These are phyloP conservation scores for Heterodera carotae DNA, from an alignment of 1,140 invertebrate species.

Conservation along the genomic window DNA sequence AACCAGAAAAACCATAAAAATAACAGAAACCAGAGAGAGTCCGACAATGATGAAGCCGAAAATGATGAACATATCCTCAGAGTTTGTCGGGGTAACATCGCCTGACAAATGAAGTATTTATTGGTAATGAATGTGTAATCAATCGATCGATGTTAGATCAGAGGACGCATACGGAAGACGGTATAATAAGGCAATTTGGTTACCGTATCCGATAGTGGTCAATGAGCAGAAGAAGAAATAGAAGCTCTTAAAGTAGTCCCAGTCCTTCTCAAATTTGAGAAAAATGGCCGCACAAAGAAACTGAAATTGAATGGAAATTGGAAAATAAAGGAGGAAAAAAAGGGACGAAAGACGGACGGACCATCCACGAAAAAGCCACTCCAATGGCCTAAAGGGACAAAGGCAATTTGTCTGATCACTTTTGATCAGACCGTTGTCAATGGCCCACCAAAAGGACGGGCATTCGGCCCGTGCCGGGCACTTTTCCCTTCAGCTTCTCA, in stretches of 20 bases:
- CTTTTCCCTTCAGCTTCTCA: slow-evolving; percentile 53
- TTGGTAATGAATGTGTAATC: no score
- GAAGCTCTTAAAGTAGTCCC: slow-evolving; percentile 66
- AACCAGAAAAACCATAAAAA: neutral
- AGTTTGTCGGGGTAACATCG: slow-evolving; percentile 64
- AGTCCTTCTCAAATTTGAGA: slow-evolving; percentile 63
- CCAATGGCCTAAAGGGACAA: slow-evolving; percentile 51
- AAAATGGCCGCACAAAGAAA: slow-evolving; percentile 65
- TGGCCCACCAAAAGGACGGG: slow-evolving; percentile 50
- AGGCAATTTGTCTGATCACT: neutral
- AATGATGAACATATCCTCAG: slow-evolving; percentile 60
- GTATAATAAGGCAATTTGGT: no score
- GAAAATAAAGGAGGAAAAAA: slow-evolving; percentile 57
- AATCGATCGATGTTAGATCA: no score
- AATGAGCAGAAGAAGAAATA: slow-evolving; percentile 65
- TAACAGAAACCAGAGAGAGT: slow-evolving; percentile 52
- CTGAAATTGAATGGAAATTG: slow-evolving; percentile 29
- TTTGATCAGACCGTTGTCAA: neutral
- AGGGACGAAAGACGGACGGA: slow-evolving; percentile 13
- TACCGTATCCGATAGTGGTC: slow-evolving; percentile 64
- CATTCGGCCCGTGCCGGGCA: slow-evolving; percentile 55
- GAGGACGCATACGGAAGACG: no score
- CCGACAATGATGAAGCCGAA: slow-evolving; percentile 64
- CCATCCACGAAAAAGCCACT: slow-evolving; percentile 61
- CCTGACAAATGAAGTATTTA: no score